Evolutionary conservation across 92 coral and sea anemone genomes (phyloP).

Genomic region (Palythoa grandis): DNA sequence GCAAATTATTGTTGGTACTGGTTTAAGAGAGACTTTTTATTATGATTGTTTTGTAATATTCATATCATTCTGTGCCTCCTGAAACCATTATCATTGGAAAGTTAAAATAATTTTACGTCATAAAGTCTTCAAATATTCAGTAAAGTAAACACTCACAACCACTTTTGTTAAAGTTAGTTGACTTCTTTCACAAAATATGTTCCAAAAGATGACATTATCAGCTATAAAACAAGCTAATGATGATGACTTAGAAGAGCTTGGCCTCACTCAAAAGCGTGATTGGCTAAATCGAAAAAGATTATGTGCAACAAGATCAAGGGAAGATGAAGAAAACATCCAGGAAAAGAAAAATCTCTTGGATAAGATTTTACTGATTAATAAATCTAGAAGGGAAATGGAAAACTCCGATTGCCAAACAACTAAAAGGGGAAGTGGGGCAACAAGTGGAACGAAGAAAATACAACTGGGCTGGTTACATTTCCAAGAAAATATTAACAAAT

Average conservation of each 20-base stretch:
- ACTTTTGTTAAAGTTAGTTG: constrained; percentile 11
- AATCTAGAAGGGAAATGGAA: constrained; percentile 44
- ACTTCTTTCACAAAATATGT: background rate
- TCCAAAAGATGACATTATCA: constrained; percentile 46
- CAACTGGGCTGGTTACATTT: constrained; percentile 56
- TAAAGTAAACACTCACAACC: background rate
- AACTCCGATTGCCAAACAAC: constrained; percentile 18
- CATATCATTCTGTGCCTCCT: no score
- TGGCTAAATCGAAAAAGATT: constrained; percentile 38
- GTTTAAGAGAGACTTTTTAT: background rate
- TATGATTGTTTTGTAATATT: background rate
- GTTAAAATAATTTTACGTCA: no score
- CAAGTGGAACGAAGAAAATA: constrained; percentile 33
- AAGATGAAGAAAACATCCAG: constrained; percentile 39
- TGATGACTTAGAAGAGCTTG: constrained; percentile 45
- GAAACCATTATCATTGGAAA: no score
- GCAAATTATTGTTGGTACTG: background rate
- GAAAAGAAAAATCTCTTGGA: constrained; percentile 51
- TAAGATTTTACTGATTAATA: constrained; percentile 45
- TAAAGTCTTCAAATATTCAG: background rate
- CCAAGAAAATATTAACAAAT: constrained; percentile 28
- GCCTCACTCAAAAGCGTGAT: constrained; percentile 51
- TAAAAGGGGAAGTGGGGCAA: constrained; percentile 27
- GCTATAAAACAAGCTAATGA: constrained; percentile 48
- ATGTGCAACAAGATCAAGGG: constrained; percentile 39